Evolutionary conservation across 2,113 vertebrate genomes (phyloP).

Genomic region (Nycticorax nycticorax): DNA sequence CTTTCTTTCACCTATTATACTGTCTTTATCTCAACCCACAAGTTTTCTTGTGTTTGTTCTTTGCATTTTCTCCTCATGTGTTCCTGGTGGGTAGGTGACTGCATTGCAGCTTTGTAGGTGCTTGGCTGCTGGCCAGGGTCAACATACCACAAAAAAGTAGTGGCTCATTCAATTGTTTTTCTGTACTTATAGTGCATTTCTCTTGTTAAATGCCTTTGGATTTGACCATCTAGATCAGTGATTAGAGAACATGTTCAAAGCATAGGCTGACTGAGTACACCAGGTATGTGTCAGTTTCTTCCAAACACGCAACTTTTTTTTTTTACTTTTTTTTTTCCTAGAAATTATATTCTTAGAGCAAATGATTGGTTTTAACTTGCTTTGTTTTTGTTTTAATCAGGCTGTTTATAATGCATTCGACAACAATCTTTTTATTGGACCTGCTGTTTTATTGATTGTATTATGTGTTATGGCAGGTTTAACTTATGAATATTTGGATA

Average conservation of each 20-base stretch:
- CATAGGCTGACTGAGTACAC: neutral
- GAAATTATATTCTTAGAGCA: neutral
- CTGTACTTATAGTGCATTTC: neutral
- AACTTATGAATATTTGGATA: neutral
- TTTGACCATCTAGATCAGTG: neutral
- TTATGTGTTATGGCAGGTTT: neutral
- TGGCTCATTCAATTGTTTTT: neutral
- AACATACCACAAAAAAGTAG: neutral
- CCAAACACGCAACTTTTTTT: neutral
- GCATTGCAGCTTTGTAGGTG: neutral
- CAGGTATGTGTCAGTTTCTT: neutral
- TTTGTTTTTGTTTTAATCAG: neutral
- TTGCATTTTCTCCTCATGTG: accelerated
- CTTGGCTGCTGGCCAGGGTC: neutral
- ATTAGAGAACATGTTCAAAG: neutral
- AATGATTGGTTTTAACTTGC: neutral
- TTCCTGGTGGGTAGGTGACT: neutral
- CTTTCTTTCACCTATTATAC: neutral
- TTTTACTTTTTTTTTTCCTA: neutral
- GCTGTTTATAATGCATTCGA: neutral
- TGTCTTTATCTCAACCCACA: neutral
- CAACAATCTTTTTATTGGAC: neutral
- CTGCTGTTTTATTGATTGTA: neutral
- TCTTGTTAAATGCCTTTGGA: neutral
- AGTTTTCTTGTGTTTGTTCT: neutral